Base-by-base conservation (phyloP, 2,888 invertebrate species). In the Dasypolia templi region DNA sequence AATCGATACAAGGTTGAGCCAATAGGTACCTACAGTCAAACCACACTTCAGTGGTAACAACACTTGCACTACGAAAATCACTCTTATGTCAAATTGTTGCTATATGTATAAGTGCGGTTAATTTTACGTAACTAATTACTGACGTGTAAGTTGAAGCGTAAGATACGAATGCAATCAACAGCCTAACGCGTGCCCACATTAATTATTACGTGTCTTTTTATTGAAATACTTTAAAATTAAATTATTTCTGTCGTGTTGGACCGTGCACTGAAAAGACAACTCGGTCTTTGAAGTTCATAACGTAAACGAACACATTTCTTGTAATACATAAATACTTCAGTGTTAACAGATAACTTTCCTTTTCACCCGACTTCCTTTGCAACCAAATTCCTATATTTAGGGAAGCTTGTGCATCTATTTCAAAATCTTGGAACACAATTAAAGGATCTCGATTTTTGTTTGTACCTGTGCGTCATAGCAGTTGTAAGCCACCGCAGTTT, bases 281-380 rank as follows among this genome's bases (percentile, higher is more conserved):
- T 39, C 44, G 26, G 22, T 59, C 62, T 77, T 78, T 58, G 72
- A 76, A 66, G 68, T 67, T 53, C 5, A 39, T 2, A 17, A n/a
- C 53, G 12, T 62, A 66, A 76, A 69, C 22, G 17, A 55, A 35
- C 22, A 62, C 32, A 1, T 53, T 51, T 75, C 11, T 19, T 68
- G 14, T 19, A 26, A 39, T 17, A 59, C n/a, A 32, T 63, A 44
- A 70, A 73, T 59, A 67, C 14, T 62, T 46, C 1, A 4, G 29
- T 66, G 72, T 51, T 59, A 75, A 82, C 58, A 46, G 74, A 72
- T 79, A 29, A 56, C 65, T 82, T 82, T 82, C 82, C 29, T 12
- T 74, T 55, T 39, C 51, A 56, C 17, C 2, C 26, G 22, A 70
- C 44, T 74, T 75, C 79, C 75, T 53, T 75, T 17, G 35, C 22